Evolutionary conservation across 2,797 vertebrate genomes (phyloP), one percentile per base, ranked within the genome.

Genomic region (Phyllotis vaccarum): DNA sequence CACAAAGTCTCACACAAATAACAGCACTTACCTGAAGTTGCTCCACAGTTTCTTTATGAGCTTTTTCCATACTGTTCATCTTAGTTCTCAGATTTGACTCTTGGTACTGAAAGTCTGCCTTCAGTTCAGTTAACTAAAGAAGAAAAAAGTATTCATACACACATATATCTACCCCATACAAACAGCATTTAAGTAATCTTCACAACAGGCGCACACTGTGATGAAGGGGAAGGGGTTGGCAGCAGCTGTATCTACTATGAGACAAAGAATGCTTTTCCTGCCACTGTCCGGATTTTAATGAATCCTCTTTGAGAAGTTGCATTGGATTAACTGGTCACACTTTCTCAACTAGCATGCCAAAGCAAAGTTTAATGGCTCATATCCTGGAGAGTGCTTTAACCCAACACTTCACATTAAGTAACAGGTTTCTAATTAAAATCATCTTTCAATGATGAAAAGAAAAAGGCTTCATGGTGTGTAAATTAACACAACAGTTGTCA

Each of bases 61-160:
- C 98, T 97, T 99, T 99, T 96, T 99, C 99, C 99, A 99, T 99
- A 98, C 99, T 99, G 98, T 99, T 99, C 99, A 99, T 99, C 98
- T 99, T 99, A 75, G 99, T 99, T 98, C 99, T 99, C 98, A 99
- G 99, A 96, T 99, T 99, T 94, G 99, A 99, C 96, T 99, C 99
- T 98, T 99, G 99, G 98, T 99, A 99, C 98, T 99, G 99, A 98
- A 99, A 99, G 97, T 99, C 99, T 66, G 99, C 99, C 98, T 99
- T 99, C 90, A 99, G 95, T 97, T 99, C 99, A 58, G 99, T 99
- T 97, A 99, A 98, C 99, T 98, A 64, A 90, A 95, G 68, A 89
- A 76, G 46, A 98, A 91, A 11, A 12, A 24, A 34, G 46, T 21
- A 52, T 52, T 85, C 0, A 95, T 60, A 22, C 62, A 68, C 27